A percentile compares a stretch with the other conserved stretches of the same genome.
Conservation (phyloP, 2,113 vertebrate genomes). For the Cettia cetti region DNA sequence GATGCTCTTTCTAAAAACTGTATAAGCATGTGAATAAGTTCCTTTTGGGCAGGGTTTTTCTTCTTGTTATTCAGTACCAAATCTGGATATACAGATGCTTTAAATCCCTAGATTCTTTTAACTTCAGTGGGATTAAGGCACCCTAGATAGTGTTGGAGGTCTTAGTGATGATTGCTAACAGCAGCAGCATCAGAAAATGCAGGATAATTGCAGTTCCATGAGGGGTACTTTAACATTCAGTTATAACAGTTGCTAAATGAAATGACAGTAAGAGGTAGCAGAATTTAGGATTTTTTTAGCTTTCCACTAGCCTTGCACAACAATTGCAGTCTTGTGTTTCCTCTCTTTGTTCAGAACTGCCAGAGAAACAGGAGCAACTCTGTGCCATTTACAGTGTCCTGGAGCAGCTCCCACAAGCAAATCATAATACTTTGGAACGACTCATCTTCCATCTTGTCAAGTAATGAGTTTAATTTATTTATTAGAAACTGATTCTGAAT, state of each 20-base stretch:
- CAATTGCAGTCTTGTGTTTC: not conserved
- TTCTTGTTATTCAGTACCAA: not conserved
- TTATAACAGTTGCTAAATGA: not conserved
- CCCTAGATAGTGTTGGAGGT: not conserved
- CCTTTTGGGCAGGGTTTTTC: not conserved
- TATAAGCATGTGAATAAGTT: not conserved
- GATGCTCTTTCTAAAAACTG: not conserved
- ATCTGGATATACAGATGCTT: not conserved
- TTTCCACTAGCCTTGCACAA: not conserved
- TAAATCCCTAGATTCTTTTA: not conserved
- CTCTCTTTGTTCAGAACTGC: constrained; percentile 78
- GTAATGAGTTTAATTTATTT: constrained; percentile 64
- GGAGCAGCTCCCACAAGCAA: constrained; percentile 86
- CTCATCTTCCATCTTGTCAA: constrained; percentile 96
- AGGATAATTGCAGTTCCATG: not conserved
- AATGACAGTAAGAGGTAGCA: not conserved
- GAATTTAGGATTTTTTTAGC: not conserved
- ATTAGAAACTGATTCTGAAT: not conserved
- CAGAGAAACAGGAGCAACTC: constrained; percentile 91
- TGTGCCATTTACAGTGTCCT: constrained; percentile 86
- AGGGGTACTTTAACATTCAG: not conserved
- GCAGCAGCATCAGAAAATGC: not conserved
- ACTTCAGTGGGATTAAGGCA: not conserved
- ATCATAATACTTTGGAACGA: constrained; percentile 88
- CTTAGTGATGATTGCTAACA: not conserved